Percentiles rank a stretch among this genome's conserved stretches.
These are phyloP conservation scores for Meloidogyne hapla DNA, from an alignment of 1,140 invertebrate species.

Conservation along the genomic window DNA sequence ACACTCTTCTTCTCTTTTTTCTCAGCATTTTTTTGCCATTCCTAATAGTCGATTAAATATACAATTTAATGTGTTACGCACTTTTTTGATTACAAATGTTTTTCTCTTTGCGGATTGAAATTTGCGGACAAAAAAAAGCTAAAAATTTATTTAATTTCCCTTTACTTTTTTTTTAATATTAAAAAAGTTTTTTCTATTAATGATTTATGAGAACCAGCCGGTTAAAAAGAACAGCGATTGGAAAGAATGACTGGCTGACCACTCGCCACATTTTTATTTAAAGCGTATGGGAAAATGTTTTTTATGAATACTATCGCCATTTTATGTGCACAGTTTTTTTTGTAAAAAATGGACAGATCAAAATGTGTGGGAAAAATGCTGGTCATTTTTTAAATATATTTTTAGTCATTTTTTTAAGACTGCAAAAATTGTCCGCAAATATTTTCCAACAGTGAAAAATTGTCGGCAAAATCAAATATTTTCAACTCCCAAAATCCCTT, in stretches of 20 bases:
- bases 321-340: background rate
- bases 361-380: slow-evolving; percentile 2
- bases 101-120: no score
- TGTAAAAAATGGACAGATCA: background rate
- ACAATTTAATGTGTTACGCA: no score
- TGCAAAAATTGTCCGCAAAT: no score
- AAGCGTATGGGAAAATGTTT: background rate
- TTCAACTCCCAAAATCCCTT: no score
- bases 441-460: no score
- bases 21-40: no score
- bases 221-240: background rate
- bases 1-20: no score
- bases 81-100: no score
- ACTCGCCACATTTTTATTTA: background rate
- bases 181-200: slow-evolving; percentile 9
- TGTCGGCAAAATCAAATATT: no score
- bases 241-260: background rate
- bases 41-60: no score
- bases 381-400: background rate
- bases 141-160: background rate
- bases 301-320: slow-evolving; percentile 5
- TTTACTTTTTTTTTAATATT: background rate
- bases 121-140: no score
- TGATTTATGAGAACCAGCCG: background rate
- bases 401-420: background rate